Conservation (phyloP, 2,113 vertebrate genomes). For the Myiagra hebetior region DNA sequence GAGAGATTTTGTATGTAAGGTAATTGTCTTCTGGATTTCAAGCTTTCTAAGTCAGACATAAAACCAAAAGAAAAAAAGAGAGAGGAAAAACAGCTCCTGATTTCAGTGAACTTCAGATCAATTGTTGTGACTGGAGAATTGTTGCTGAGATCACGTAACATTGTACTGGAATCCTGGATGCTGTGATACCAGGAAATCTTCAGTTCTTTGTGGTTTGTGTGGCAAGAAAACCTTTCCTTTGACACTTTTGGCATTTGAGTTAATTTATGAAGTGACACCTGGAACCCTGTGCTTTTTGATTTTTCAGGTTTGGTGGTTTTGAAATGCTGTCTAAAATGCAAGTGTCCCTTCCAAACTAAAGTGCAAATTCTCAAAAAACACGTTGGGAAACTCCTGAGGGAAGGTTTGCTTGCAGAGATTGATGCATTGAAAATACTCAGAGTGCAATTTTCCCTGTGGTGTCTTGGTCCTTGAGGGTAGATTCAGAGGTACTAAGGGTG, state of each 20-base stretch:
- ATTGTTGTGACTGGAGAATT: neutral
- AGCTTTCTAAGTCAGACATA: neutral
- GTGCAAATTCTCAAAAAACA: neutral
- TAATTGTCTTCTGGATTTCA: neutral
- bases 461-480: neutral
- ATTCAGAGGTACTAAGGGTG: neutral
- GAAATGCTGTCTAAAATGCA: neutral
- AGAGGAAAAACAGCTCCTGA: neutral
- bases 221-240: neutral
- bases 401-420: neutral
- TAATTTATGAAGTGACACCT: neutral
- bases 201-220: neutral
- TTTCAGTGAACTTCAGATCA: neutral
- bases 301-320: neutral
- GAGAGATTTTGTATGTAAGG: neutral
- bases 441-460: neutral
- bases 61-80: neutral
- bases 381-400: neutral
- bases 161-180: neutral
- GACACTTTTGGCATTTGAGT: neutral
- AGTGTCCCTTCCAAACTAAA: neutral
- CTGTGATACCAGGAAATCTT: neutral
- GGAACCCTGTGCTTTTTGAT: neutral
- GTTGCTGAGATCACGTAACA: neutral
- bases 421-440: neutral